Base-by-base conservation (phyloP, 2,888 invertebrate genomes). In the Dynastes grantii region DNA sequence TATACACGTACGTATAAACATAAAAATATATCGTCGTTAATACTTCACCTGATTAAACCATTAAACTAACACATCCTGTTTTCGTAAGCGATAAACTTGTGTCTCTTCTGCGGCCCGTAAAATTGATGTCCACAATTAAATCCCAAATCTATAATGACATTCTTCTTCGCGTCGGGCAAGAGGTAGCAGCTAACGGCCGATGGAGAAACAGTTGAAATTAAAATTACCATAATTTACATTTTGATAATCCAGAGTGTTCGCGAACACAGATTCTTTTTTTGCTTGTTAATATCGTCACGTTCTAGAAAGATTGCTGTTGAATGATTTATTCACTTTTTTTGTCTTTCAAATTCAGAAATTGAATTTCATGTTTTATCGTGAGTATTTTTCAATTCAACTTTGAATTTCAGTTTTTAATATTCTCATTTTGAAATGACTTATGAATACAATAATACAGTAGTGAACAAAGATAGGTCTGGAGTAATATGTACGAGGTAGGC, bases 31-130 rank as follows among this genome's bases (percentile, higher is more conserved):
- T 40, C 37, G 55, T 58, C 67, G 29, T 68, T 71, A 71, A 71
- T 71, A 71, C 58, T 71, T 71, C 37, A 55, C 55, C 58, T 71
- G 71, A 71, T 71, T 71, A 58, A 71, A 71, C 58, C 71, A 58
- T 71, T 71, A 71, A 71, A 32, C 29, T 32, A 71, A 71, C 71
- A 71, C 71, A 71, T 71, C 71, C 71, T 58, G 58, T 55, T 68
- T 45, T 67, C 45, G n/a, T 45, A 45, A 16, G 45, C 45, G 67
- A 67, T 67, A 67, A 67, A 67, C 16, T 67, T 67, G n/a, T 67
- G 67, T 67, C 67, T 61, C 61, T 61, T 29, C 45, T 67, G 40
- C 16, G 53, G 53, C 53, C 53, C 11, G 16, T 67, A 40, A 11
- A 67, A 67, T 67, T 67, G 67, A 67, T 40, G 67, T 67, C 8